Evolutionary conservation across 2,113 vertebrate genomes (phyloP).

Genomic region (Pavo muticus): DNA sequence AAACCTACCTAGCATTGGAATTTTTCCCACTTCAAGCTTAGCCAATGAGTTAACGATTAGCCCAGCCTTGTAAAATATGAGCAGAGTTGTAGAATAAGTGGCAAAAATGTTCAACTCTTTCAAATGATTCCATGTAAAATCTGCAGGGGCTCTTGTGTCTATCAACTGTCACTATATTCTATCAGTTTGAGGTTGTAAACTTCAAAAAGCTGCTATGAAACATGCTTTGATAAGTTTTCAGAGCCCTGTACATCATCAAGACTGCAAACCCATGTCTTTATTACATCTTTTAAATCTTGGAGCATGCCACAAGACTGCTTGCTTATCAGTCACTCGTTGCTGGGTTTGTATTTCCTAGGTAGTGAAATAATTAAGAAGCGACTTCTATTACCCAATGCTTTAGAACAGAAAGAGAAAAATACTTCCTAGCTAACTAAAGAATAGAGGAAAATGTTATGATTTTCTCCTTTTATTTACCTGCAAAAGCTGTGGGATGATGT

Average conservation of each 20-base stretch:
- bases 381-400: background rate
- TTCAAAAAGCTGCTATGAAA: background rate
- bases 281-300: background rate
- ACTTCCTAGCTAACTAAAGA: background rate
- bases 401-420: background rate
- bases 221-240: background rate
- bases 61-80: background rate
- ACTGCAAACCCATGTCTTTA: background rate
- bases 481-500: background rate
- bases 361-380: slow-evolving; percentile 25
- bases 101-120: background rate
- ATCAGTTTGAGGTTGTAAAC: background rate
- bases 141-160: background rate
- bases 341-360: background rate
- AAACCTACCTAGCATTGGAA: background rate
- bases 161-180: background rate
- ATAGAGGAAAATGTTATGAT: background rate
- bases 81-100: background rate
- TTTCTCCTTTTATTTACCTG: background rate
- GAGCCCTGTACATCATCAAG: background rate
- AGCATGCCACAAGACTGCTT: background rate
- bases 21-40: background rate
- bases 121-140: background rate
- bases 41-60: background rate
- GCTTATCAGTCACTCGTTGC: background rate